Evolutionary conservation across 1,140 invertebrate genomes (phyloP).

Genomic region (Drosophila neocordata): DNA sequence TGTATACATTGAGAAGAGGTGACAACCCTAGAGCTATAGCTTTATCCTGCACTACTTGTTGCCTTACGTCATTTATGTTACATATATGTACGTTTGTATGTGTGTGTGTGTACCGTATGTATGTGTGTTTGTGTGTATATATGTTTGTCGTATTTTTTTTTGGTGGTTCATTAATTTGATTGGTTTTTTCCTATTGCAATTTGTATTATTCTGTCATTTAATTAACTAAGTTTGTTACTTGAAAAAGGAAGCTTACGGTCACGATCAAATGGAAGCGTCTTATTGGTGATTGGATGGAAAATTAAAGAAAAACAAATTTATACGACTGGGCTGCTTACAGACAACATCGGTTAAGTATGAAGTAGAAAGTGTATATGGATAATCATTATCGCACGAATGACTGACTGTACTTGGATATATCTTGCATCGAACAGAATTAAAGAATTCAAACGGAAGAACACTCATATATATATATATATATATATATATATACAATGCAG

Average conservation of each 20-base stretch:
- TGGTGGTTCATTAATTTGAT: background rate
- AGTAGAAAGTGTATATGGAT: background rate
- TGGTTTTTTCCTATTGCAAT: background rate
- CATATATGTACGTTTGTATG: background rate
- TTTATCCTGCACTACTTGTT: background rate
- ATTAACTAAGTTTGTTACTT: background rate
- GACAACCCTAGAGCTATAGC: background rate
- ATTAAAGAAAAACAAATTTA: background rate
- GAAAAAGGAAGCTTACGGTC: constrained; percentile 4
- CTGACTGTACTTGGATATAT: background rate
- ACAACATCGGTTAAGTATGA: background rate
- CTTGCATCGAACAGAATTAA: background rate
- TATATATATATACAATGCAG: background rate
- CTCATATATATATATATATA: background rate
- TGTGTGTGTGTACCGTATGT: too few relatives aligned
- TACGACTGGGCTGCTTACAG: background rate
- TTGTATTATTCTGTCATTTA: background rate
- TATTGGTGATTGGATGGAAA: background rate
- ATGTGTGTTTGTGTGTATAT: background rate
- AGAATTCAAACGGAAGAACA: background rate
- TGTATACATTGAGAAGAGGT: constrained; percentile 2
- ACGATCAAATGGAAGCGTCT: constrained; percentile 5
- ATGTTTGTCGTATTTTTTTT: constrained; percentile 1
- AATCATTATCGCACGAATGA: background rate
- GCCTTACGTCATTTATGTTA: constrained; percentile 1